These are phyloP conservation scores for Scaptodrosophila lebanonensis DNA, from an alignment of 1,140 invertebrate species.

Conservation along the genomic window DNA sequence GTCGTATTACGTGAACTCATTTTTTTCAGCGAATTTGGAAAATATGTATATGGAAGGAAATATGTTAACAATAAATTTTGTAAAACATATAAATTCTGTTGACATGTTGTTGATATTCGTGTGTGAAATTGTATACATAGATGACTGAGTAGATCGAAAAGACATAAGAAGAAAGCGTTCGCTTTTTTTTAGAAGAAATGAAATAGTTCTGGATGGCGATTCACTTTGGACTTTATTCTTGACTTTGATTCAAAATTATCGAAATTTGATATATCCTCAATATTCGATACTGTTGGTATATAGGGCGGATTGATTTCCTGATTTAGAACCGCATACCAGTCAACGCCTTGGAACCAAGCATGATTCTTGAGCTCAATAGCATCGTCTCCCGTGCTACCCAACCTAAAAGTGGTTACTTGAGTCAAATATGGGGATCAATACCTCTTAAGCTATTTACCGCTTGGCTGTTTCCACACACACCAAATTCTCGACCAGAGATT, in stretches of 20 bases:
- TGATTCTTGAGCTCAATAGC: slow-evolving; percentile 82
- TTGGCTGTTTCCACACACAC: slow-evolving; percentile 90
- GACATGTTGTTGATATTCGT: no score
- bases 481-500: slow-evolving; percentile 89
- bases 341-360: slow-evolving; percentile 85
- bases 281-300: slow-evolving; percentile 79
- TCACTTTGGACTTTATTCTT: slow-evolving; percentile 39
- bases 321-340: slow-evolving; percentile 92
- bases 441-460: slow-evolving; percentile 76
- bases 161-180: slow-evolving; percentile 7
- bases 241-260: slow-evolving; percentile 28
- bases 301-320: slow-evolving; percentile 86
- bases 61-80: slow-evolving; percentile 3
- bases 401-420: slow-evolving; percentile 67
- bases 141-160: background rate
- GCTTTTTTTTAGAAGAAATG: slow-evolving; percentile 54
- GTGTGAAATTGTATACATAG: no score
- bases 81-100: no score
- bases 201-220: slow-evolving; percentile 59
- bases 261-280: slow-evolving; percentile 58
- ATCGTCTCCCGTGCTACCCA: slow-evolving; percentile 90
- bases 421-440: background rate
- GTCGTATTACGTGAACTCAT: no score
- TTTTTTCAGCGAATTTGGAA: no score
- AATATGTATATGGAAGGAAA: no score